Percentiles rank a stretch among this genome's conserved stretches.
These are phyloP conservation scores for Drosophila sturtevanti DNA, from an alignment of 1,140 invertebrate genomes.

Conservation along the genomic window DNA sequence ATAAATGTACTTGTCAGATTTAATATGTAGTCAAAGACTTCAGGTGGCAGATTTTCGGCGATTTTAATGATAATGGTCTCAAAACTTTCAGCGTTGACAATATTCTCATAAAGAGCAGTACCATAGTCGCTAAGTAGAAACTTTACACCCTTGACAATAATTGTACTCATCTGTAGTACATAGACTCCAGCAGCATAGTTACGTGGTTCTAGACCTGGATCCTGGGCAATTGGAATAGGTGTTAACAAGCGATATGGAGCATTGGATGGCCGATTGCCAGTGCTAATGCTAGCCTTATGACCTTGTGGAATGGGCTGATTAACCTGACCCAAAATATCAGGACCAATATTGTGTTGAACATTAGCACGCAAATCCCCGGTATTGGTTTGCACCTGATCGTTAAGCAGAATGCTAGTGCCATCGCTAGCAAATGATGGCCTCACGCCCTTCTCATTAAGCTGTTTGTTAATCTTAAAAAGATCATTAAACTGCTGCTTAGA, in stretches of 20 bases:
- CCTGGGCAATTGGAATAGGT: neutral
- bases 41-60: constrained; percentile 7
- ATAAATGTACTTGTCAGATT: constrained; percentile 38
- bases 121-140: constrained; percentile 38
- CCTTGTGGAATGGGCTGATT: constrained; percentile 34
- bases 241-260: constrained; percentile 17
- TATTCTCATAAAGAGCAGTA: constrained; percentile 22
- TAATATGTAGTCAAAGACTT: constrained; percentile 26
- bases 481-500: constrained; percentile 70
- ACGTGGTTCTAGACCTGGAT: constrained; percentile 11
- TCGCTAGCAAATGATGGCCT: constrained; percentile 45
- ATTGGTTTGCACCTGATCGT: constrained; percentile 51
- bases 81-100: constrained; percentile 49
- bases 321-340: constrained; percentile 52
- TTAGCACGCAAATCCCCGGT: constrained; percentile 51
- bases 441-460: constrained; percentile 57
- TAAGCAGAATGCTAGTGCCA: constrained; percentile 52
- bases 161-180: constrained; percentile 27
- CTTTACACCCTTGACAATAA: constrained; percentile 23
- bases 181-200: constrained; percentile 38
- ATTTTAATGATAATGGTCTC: constrained; percentile 29
- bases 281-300: neutral
- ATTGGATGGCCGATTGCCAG: neutral
- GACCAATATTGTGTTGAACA: constrained; percentile 63
- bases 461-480: constrained; percentile 68